Evolutionary conservation across 1,140 invertebrate species (phyloP).

Genomic region (Orius insidiosus): DNA sequence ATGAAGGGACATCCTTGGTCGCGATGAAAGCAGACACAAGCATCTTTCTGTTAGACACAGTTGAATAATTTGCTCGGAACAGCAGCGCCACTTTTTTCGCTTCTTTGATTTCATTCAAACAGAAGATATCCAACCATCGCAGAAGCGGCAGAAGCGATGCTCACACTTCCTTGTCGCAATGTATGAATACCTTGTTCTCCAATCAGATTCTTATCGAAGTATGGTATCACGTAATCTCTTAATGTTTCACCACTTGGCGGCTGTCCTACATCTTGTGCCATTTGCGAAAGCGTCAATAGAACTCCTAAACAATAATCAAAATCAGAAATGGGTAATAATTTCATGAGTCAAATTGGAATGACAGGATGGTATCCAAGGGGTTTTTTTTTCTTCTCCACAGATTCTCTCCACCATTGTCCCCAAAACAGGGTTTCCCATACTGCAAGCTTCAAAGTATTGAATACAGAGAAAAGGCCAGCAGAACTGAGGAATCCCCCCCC

Average conservation of each 20-base stretch:
- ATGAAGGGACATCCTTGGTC: conserved; percentile 5
- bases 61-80: conserved; percentile 9
- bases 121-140: conserved; percentile 37
- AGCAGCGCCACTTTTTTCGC: conserved; percentile 29
- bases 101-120: conserved; percentile 31
- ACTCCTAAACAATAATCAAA: too few species aligned
- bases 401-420: too few species aligned
- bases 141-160: conserved; percentile 32
- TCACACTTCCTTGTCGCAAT: conserved; percentile 34
- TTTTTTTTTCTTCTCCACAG: too few species aligned
- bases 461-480: too few species aligned
- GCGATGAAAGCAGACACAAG: neutral
- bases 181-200: conserved; percentile 30
- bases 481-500: too few species aligned
- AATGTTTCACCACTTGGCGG: conserved; percentile 41
- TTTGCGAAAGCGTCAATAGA: conserved; percentile 12
- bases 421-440: too few species aligned
- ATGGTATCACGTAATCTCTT: conserved; percentile 51
- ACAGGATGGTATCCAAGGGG: too few species aligned
- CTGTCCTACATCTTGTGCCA: conserved; percentile 27
- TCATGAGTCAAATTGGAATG: too few species aligned
- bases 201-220: conserved; percentile 24
- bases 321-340: too few species aligned
- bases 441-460: too few species aligned
- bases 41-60: neutral